Evolutionary conservation across 2,113 vertebrate genomes (phyloP).

Genomic region (Tenebrosternarchus preto): DNA sequence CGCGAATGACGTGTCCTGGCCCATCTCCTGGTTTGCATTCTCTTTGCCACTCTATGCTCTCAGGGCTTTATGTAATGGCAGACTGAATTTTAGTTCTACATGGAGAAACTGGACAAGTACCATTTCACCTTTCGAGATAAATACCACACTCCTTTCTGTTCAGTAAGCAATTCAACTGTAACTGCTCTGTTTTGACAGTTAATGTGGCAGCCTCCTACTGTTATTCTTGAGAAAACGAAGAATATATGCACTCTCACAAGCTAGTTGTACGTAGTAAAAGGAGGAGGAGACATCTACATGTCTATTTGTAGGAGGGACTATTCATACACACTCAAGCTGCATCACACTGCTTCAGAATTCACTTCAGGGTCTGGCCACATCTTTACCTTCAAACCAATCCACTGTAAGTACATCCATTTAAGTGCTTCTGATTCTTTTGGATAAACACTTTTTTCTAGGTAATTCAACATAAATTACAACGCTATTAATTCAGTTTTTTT

Average conservation of each 20-base stretch:
- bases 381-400: not conserved
- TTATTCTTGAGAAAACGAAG: too few species aligned
- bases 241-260: too few species aligned
- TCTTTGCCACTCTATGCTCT: not conserved
- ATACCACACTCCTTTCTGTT: not conserved
- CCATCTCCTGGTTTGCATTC: not conserved
- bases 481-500: too few species aligned
- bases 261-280: not conserved
- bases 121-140: constrained; percentile 12
- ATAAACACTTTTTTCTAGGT: too few species aligned
- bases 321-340: not conserved
- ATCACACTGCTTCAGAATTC: constrained; percentile 6
- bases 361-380: not conserved
- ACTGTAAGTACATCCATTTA: constrained; percentile 12
- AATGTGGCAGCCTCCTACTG: not conserved
- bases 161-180: not conserved
- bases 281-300: not conserved
- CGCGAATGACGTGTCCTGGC: not conserved
- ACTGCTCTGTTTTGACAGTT: too few species aligned
- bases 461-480: too few species aligned
- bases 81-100: not conserved
- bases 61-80: not conserved
- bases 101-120: not conserved
- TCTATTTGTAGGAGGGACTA: not conserved
- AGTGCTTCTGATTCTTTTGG: not conserved